phyloP scores from a whole-genome alignment of 2,113 vertebrate species.

The Psilopogon haemacephalus region DNA sequence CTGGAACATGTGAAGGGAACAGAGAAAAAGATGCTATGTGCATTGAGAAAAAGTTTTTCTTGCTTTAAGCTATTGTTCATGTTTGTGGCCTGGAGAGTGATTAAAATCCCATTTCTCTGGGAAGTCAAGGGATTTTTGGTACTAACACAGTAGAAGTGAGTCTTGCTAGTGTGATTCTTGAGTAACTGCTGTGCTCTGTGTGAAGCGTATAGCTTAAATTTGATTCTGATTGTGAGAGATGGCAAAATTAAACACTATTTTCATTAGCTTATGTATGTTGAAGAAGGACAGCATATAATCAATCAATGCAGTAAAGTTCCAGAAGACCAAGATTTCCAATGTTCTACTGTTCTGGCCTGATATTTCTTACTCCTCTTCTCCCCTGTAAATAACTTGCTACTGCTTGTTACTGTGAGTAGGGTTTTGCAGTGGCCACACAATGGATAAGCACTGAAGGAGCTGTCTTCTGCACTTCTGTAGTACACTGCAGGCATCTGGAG shows the following conservation, averaged over 20 bases:
- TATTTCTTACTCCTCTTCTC: neutral
- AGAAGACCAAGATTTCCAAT: neutral
- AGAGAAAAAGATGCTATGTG: neutral
- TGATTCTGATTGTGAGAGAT: neutral
- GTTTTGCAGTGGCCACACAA: neutral
- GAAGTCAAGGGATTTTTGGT: accelerated
- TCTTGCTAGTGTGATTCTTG: neutral
- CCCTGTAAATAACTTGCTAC: neutral
- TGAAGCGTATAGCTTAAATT: neutral
- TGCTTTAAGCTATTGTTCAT: neutral
- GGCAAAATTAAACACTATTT: neutral
- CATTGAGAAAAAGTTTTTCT: neutral
- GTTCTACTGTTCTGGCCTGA: neutral
- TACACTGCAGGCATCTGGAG: neutral
- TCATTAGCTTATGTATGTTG: neutral
- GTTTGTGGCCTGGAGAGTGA: neutral
- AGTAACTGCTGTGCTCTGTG: neutral
- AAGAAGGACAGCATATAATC: neutral
- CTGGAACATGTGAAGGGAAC: neutral
- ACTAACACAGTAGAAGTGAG: neutral
- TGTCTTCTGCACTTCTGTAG: neutral
- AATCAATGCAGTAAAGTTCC: neutral
- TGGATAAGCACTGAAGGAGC: neutral
- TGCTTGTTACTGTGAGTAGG: neutral
- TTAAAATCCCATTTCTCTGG: neutral